Evolutionary conservation across 92 coral and sea anemone genomes (phyloP), one percentile per base, ranked within the genome.

Genomic region (Paragorgia papillata): DNA sequence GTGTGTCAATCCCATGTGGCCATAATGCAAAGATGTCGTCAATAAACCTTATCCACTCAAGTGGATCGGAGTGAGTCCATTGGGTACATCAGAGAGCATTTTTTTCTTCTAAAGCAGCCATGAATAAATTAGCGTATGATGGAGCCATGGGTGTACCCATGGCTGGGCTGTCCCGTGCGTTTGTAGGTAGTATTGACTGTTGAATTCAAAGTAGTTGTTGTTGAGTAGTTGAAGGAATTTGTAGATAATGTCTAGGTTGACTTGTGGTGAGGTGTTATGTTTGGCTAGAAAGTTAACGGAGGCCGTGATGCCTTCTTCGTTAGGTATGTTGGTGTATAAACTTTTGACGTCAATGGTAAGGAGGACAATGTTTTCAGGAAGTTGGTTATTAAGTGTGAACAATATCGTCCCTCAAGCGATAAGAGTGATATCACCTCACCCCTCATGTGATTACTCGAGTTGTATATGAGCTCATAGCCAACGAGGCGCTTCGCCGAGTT

Each of bases 111-210:
- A 83, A 55, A 9, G 51, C 3, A 24, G 7, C 27, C 58, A 53
- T 53, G 17, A 53, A 53, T 4, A 76, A 28, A 46, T 83, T 83
- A 8, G 83, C 82, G 30, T 61, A 65, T 14, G 83, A 83, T 0
- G 87, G 83, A 9, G 87, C 79, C 78, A 54, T 76, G 15, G 54
- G 62, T 68, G 87, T 76, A 3, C 86, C 82, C 70, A 83, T 83
- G 1, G 80, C 85, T 4, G 73, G 1, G 80, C 85, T 4, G 73
- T 65, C 6, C 18, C 58, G 6, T 50, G 66, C 18, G 35, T 83
- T 21, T 76, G 87, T 27, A 76, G 41, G 37, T n/a, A 66, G 57
- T 53, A 50, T 34, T 67, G 34, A 31, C 54, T 57, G 49, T 76
- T 66, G 61, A 83, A 83, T 7, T 56, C 46, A 46, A 83, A 77